Evolutionary conservation across 2,888 invertebrate species (phyloP), one percentile per base, ranked within the genome.

Genomic region (Yponomeuta evonymella): DNA sequence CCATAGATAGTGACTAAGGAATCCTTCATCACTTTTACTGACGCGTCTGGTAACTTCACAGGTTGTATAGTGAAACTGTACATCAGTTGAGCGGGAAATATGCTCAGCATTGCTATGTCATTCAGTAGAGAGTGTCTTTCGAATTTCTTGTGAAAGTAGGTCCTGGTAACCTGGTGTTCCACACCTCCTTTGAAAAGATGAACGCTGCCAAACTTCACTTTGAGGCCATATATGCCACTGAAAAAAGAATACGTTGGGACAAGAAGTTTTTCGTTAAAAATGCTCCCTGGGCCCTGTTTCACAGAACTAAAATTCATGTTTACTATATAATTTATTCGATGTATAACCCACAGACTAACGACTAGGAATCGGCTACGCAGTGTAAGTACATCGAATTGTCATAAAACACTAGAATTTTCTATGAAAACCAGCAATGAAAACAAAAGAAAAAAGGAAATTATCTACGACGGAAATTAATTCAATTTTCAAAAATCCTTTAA

Each of bases 1-100:
- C 91, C 91, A 58, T 58, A 58, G 5, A 58, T 58, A 15, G 51
- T 15, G 12, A 58, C 15, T 15, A 58, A 15, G 15, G 51, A 58
- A 15, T 58, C 51, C 3, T 58, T 12, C 12, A 12, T 5, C 15
- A 58, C 51, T 15, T 58, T 12, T 3, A 15, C 12, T 15, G 51
- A 58, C 12, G 15, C 51, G 4, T 48, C n/a, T 10, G 69, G 69
- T 29, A 69, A 58, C 33, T 51, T 69, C 23, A 69, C 51, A 8
- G 69, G 51, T 51, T 69, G 48, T 9, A 69, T 69, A 51, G 12
- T 12, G n/a, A n/a, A 30, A 23, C 33, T 33, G 58, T 29, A 69
- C 29, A 12, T 30, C n/a, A 68, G 9, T n/a, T n/a, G 29, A 23
- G 71, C 70, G 10, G 67, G 70, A 66, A 70, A 70, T 48, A 70